A percentile compares a stretch with the other conserved stretches of the same genome.
Conservation (phyloP, 2,888 invertebrate genomes). For the Limnephilus lunatus region DNA sequence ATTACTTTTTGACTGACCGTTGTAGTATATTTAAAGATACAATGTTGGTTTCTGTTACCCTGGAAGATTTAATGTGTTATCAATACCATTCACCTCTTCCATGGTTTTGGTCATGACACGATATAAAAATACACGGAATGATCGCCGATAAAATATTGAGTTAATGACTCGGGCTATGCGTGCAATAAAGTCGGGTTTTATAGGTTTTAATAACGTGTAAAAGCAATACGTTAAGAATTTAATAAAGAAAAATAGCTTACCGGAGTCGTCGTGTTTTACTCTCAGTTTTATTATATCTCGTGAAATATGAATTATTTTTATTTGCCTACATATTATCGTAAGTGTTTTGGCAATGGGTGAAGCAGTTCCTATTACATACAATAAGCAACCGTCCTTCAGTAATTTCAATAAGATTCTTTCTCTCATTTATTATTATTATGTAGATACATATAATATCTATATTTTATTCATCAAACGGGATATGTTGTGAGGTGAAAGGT, state of each 20-base stretch:
- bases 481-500: too few relatives aligned
- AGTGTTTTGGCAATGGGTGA: neutral
- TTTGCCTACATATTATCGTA: neutral
- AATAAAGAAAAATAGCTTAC: neutral
- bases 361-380: neutral
- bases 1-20: too few relatives aligned
- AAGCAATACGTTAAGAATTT: neutral
- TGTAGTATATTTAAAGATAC: neutral
- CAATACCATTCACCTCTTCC: conserved; percentile 24
- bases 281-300: neutral
- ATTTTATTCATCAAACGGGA: too few relatives aligned
- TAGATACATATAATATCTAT: too few relatives aligned
- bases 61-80: conserved; percentile 42
- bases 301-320: neutral
- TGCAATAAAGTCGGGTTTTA: conserved; percentile 26
- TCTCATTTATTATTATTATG: too few relatives aligned
- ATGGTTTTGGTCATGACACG: conserved; percentile 8
- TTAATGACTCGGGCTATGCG: conserved; percentile 28
- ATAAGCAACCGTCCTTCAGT: neutral
- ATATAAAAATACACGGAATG: conserved; percentile 35
- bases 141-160: conserved; percentile 29
- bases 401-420: neutral
- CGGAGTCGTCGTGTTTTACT: neutral
- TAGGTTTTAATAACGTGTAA: conserved; percentile 39
- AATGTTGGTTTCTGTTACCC: neutral